Evolutionary conservation across 2,113 vertebrate genomes (phyloP), one percentile per base, ranked within the genome.

Genomic region (Climacteris rufus): DNA sequence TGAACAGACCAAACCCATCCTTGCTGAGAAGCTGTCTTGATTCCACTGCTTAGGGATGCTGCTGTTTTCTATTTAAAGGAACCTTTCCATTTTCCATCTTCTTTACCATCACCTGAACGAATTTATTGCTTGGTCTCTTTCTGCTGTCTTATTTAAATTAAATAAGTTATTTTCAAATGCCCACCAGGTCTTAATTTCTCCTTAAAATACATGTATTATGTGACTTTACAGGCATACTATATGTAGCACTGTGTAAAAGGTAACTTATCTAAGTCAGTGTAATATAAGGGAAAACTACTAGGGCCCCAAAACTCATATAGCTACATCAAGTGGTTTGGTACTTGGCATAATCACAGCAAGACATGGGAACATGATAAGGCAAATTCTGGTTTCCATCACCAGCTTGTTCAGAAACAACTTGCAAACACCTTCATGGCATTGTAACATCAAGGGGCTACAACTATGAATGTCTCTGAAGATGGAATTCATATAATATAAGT

Each of bases 341-440:
- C 15, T 49, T 63, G 45, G 35, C 45, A 59, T 6, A 39, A 68
- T 22, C 50, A 24, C 27, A 87, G 47, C 25, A 84, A 68, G 52
- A 54, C 39, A 59, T 0, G 0, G 15, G 14, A 72, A 56, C 0
- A 0, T 0, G 9, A 15, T 11, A 83, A 37, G 24, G 42, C 14
- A 77, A 61, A 61, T 57, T 44, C 68, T 65, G 25, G 22, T 69
- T 76, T 27, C 6, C 0, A n/a, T 18, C 44, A 71, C 10, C 5
- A 8, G 2, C 37, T 37, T 77, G 16, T 5, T 88, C 76, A 63
- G 50, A 81, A 86, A 19, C 15, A 42, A 45, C 23, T 23, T 53
- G n/a, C 2, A 4, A 89, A 68, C 44, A 60, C 7, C 24, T 64
- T 79, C 37, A 23, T 2, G 50, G 45, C 8, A 8, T 2, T n/a